Base-by-base conservation (phyloP, 1,140 invertebrate species). In the Thaumatotibia leucotreta region DNA sequence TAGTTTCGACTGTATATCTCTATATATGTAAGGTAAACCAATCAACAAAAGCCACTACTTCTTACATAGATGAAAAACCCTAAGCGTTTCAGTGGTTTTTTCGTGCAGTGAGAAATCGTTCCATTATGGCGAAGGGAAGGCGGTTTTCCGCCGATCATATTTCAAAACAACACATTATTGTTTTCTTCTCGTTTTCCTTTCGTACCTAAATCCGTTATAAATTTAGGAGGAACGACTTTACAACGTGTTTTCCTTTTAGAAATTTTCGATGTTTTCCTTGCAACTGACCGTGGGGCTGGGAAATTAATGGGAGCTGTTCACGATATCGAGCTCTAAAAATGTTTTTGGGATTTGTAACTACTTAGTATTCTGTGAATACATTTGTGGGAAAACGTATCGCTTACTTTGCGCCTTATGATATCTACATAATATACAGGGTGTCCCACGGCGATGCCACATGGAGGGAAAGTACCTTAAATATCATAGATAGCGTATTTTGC, bases 111-210 rank as follows among this genome's bases (percentile, higher is more conserved):
- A 89, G 86, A 89, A 89, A 89, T 89, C 83, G 80, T 67, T 67
- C 84, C 76, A 89, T 87, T 88, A 82, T 73, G 63, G 75, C 64
- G 74, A 74, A 76, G 74, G 84, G 75, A 77, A 73, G 75, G 72
- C 69, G 32, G 62, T 68, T 68, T 73, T 68, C 71, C 67, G 61
- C 33, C 67, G 76, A 71, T 79, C 82, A 74, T 89, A 87, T 87
- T 87, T 88, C 87, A 88, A 84, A 89, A 84, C 82, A 88, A 83
- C 87, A 82, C 83, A 81, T 89, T 89, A 88, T 83, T 89, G 83
- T 85, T 86, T 86, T 81, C 77, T 84, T 79, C 74, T 81, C 69
- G 73, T 84, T 86, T 82, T 80, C 52, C 76, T 80, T 83, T 77
- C 73, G 75, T 52, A 75, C 74, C 77, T 82, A 78, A 84, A 82